phyloP scores from a whole-genome alignment of 2,797 vertebrate species.

The Megalops cyprinoides region DNA sequence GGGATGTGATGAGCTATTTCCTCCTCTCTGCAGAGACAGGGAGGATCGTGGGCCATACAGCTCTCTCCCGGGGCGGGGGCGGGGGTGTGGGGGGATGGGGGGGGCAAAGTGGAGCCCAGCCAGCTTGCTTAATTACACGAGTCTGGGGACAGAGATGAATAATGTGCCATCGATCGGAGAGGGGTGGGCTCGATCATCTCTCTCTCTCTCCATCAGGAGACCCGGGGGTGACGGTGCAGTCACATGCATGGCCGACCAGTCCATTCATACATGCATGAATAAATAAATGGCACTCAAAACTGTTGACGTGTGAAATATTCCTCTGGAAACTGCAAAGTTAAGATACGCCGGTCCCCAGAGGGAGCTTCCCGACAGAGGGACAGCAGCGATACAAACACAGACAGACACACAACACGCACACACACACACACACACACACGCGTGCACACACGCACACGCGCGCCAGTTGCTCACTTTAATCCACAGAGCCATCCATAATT shows the following conservation, averaged over 20 bases:
- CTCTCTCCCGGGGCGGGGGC: neutral
- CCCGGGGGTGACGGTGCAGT: conserved; percentile 31
- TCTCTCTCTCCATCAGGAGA: conserved; percentile 62
- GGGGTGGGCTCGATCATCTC: conserved; percentile 45
- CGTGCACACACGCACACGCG: neutral
- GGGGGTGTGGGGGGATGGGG: neutral
- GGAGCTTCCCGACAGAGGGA: neutral
- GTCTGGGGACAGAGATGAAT: conserved; percentile 67
- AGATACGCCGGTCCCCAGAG: neutral
- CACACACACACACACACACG: conserved; percentile 22
- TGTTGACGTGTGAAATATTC: conserved; percentile 19
- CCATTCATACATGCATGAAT: conserved; percentile 33
- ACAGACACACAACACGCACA: too few species aligned
- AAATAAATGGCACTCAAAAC: conserved; percentile 48
- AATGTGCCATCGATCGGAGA: conserved; percentile 61
- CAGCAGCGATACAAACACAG: neutral
- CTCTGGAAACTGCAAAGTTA: conserved; percentile 22
- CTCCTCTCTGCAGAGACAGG: neutral
- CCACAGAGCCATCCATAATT: conserved; percentile 68
- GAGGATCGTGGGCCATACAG: neutral
- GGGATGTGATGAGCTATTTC: neutral
- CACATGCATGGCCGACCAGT: conserved; percentile 54
- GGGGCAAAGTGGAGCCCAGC: conserved; percentile 48
- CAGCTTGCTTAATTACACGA: conserved; percentile 71
- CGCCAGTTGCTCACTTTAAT: conserved; percentile 46